phyloP scores from a whole-genome alignment of 2,113 vertebrate genomes.

The Aptenodytes forsteri region DNA sequence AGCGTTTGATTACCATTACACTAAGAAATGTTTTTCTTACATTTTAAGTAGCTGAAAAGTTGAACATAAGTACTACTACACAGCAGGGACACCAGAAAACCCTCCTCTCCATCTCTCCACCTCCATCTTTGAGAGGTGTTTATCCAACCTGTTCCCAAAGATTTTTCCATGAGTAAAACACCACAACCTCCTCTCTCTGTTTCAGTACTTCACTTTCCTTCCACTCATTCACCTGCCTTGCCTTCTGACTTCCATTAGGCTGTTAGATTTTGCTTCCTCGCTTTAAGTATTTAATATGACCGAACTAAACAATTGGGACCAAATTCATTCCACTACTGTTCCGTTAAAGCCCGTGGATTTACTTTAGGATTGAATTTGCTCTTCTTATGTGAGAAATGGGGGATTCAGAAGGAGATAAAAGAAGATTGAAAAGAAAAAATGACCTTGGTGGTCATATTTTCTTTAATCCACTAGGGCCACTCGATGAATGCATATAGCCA shows the following conservation, averaged over 20 bases:
- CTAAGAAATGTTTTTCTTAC: neutral
- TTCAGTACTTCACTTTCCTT: neutral
- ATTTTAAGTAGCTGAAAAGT: neutral
- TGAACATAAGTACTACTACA: neutral
- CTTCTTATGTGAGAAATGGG: neutral
- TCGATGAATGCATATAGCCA: slow-evolving; percentile 54
- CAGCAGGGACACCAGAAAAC: neutral
- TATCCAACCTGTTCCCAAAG: neutral
- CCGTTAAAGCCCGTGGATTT: neutral
- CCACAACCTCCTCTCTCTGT: neutral
- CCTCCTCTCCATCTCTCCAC: neutral
- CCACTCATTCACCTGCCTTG: neutral
- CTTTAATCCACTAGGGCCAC: slow-evolving; percentile 58
- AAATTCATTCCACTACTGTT: slow-evolving; percentile 19
- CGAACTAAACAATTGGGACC: neutral
- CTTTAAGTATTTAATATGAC: neutral
- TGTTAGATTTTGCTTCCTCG: neutral
- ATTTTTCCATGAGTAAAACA: neutral
- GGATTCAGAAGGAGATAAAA: slow-evolving; percentile 18
- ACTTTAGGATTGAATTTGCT: neutral
- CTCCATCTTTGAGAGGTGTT: neutral
- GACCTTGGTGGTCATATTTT: slow-evolving; percentile 55
- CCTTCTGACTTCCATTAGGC: neutral
- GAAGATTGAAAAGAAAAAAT: slow-evolving; percentile 37
- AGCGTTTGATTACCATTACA: neutral